Evolutionary conservation across 2,888 invertebrate species (phyloP).

Genomic region (Ecliptopera silaceata): DNA sequence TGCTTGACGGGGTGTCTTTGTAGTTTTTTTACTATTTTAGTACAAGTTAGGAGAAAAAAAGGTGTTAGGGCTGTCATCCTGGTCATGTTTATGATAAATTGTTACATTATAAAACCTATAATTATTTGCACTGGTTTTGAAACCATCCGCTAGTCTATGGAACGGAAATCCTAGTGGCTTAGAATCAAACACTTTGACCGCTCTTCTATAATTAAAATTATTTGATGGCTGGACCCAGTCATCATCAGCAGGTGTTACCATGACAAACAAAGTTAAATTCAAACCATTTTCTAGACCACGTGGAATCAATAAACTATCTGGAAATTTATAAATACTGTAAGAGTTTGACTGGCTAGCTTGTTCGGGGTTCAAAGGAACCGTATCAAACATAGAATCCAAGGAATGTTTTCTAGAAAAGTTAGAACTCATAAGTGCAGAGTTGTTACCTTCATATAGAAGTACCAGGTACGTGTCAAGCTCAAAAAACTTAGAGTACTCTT

Average conservation of each 20-base stretch:
- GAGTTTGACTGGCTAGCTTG: slow-evolving; percentile 5
- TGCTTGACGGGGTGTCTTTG: too few relatives aligned
- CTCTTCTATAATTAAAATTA: slow-evolving; percentile 42
- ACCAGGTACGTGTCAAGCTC: slow-evolving; percentile 60
- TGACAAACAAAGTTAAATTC: slow-evolving; percentile 67
- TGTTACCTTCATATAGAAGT: slow-evolving; percentile 55
- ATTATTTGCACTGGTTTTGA: slow-evolving; percentile 51
- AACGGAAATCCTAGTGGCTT: slow-evolving; percentile 75
- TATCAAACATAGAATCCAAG: slow-evolving; percentile 55
- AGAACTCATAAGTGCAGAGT: slow-evolving; percentile 59
- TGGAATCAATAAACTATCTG: slow-evolving; percentile 65
- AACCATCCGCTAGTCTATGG: slow-evolving; percentile 53
- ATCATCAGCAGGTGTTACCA: slow-evolving; percentile 55
- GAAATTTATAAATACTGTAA: slow-evolving; percentile 60
- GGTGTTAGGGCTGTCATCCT: slow-evolving; percentile 41
- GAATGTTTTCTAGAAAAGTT: slow-evolving; percentile 53
- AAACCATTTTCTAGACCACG: slow-evolving; percentile 62
- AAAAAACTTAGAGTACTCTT: slow-evolving; percentile 56
- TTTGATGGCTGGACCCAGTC: slow-evolving; percentile 27
- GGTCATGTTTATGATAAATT: slow-evolving; percentile 57
- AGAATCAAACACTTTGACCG: slow-evolving; percentile 51
- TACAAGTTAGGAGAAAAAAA: slow-evolving; percentile 61
- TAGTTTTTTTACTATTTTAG: slow-evolving; percentile 36
- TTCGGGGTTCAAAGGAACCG: slow-evolving; percentile 36
- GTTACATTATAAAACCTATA: slow-evolving; percentile 67